Base-by-base conservation (phyloP, 2,888 invertebrate species). In the Colletes collaris region DNA sequence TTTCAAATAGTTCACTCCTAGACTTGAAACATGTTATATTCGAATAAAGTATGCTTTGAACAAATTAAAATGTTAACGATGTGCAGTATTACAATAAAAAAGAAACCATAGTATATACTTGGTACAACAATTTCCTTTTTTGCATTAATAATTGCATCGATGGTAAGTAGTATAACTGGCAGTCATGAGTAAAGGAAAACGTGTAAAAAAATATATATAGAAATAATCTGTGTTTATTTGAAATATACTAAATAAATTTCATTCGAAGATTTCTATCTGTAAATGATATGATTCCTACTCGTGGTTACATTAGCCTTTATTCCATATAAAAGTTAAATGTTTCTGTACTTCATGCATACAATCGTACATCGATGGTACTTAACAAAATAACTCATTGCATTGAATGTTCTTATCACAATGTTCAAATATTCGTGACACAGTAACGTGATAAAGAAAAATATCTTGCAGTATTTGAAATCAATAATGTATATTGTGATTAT, bases 331-430 rank as follows among this genome's bases (percentile, higher is more conserved):
- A 70, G 56, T 13, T 66, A 70, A 73, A 65, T 55, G 52, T 16
- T 73, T 74, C 80, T 80, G 80, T 80, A 80, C 80, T 74, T 66
- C 74, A 66, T 80, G 80, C 80, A 69, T 74, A 74, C 80, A 74
- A 80, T 58, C 44, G 59, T 70, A 66, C 49, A 58, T 55, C 35
- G 27, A 52, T 46, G 5, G 35, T 65, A 53, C 27, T 75, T 50
- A n/a, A 59, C n/a, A 46, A 52, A 68, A 4, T 63, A 50, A 68
- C 52, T 64, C 5, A 50, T 27, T 37, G 37, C 63, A 44, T 37
- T 71, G 40, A 58, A 58, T 50, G 0, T 64, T 49, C 50, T 37
- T 50, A 66, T 62, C 16, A 50, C 63, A 50, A 76, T 69, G 16
- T 49, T 40, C 13, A 64, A 27, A 8, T 50, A 59, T 44, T 46